These are phyloP conservation scores for Scaeva pyrastri DNA, from an alignment of 2,888 invertebrate species.

Conservation along the genomic window DNA sequence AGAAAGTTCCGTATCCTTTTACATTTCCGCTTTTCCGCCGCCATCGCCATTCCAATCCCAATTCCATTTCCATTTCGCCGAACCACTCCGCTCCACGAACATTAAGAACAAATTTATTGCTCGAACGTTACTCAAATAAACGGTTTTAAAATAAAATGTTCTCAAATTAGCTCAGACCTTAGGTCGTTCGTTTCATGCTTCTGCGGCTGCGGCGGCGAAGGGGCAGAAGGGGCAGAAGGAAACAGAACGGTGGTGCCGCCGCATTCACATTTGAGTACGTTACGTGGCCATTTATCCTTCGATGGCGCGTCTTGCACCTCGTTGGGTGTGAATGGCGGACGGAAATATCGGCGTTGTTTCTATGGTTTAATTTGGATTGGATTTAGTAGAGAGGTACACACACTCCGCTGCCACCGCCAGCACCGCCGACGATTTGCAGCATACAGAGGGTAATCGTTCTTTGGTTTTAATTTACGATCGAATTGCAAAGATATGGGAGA, in stretches of 20 bases:
- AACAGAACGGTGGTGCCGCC: neutral
- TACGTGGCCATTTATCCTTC: slow-evolving; percentile 58
- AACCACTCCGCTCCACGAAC: slow-evolving; percentile 30
- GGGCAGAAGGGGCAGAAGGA: too few species aligned
- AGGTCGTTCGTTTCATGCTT: slow-evolving; percentile 59
- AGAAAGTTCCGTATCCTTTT: slow-evolving; percentile 54
- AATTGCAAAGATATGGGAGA: slow-evolving; percentile 17
- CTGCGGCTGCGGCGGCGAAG: neutral
- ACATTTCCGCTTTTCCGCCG: slow-evolving; percentile 27
- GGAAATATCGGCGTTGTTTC: slow-evolving; percentile 74
- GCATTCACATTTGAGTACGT: slow-evolving; percentile 6
- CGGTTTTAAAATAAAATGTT: slow-evolving; percentile 76
- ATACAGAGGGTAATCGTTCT: slow-evolving; percentile 53
- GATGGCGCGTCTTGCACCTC: slow-evolving; percentile 37
- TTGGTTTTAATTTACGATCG: slow-evolving; percentile 63
- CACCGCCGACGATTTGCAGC: neutral
- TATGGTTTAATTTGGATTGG: slow-evolving; percentile 75
- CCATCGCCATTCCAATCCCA: neutral
- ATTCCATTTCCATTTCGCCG: neutral
- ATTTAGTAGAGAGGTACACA: slow-evolving; percentile 53
- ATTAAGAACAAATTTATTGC: slow-evolving; percentile 72
- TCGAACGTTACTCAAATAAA: slow-evolving; percentile 73
- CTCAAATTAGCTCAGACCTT: slow-evolving; percentile 76
- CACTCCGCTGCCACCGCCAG: neutral
- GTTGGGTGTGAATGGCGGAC: slow-evolving; percentile 66